Evolutionary conservation across 2,113 vertebrate species (phyloP).

Genomic region (Nothoprocta perdicaria): DNA sequence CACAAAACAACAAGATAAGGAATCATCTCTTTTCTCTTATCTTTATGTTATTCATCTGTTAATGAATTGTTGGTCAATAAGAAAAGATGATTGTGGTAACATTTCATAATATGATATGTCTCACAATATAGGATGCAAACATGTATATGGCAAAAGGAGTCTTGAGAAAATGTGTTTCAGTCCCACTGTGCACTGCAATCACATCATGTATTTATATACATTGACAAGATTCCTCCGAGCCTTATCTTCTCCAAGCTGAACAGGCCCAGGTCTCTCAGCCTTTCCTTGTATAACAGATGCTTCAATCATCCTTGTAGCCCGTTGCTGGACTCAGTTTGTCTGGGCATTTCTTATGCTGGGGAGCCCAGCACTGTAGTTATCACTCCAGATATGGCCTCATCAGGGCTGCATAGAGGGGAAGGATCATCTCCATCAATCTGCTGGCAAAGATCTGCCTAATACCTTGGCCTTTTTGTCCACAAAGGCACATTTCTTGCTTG

Average conservation of each 20-base stretch:
- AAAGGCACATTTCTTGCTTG: not conserved
- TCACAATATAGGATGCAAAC: not conserved
- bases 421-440: not conserved
- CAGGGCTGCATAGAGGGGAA: not conserved
- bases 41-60: not conserved
- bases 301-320: rapidly evolving
- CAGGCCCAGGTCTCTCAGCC: not conserved
- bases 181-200: not conserved
- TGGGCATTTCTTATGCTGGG: not conserved
- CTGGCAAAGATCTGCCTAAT: not conserved
- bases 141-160: not conserved
- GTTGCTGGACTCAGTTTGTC: not conserved
- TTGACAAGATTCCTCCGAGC: rapidly evolving
- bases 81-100: not conserved
- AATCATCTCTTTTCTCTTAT: not conserved
- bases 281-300: not conserved
- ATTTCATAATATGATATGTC: not conserved
- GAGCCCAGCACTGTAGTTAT: not conserved
- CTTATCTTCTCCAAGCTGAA: not conserved
- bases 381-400: not conserved
- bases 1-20: not conserved
- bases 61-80: rapidly evolving
- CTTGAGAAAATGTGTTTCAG: not conserved
- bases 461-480: not conserved
- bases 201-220: rapidly evolving